Percentiles rank a stretch among this genome's conserved stretches.
Conservation (phyloP, 1,140 invertebrate species). For the Achroia grisella region DNA sequence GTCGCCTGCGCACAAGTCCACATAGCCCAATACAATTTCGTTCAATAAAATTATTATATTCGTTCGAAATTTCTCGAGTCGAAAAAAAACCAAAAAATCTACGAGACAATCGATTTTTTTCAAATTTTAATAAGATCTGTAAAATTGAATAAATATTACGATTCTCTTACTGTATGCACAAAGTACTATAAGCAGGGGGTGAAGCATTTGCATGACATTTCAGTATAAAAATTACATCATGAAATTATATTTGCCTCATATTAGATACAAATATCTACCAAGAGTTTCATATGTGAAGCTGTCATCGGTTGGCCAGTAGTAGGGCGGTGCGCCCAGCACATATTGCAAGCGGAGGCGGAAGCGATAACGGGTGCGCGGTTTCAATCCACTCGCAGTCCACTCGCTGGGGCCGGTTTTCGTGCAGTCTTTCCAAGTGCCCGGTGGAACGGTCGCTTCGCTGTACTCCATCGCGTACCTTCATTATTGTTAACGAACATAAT, state of each 20-base stretch:
- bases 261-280: constrained; percentile 63
- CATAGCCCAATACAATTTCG: too few relatives aligned
- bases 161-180: too few relatives aligned
- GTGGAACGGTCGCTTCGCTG: neutral
- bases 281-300: constrained; percentile 84
- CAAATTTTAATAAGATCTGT: too few relatives aligned
- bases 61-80: too few relatives aligned
- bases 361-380: constrained; percentile 82
- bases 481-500: neutral
- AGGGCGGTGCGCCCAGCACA: constrained; percentile 72
- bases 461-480: neutral
- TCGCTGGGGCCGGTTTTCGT: constrained; percentile 35
- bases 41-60: too few relatives aligned
- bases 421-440: constrained; percentile 32
- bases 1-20: constrained; percentile 38
- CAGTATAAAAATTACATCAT: too few relatives aligned
- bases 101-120: too few relatives aligned
- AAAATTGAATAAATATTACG: too few relatives aligned
- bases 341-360: constrained; percentile 83
- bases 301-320: constrained; percentile 80
- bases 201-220: too few relatives aligned
- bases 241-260: neutral
- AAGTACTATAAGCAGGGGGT: too few relatives aligned
- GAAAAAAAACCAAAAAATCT: too few relatives aligned
- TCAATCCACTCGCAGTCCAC: constrained; percentile 74